Conservation (phyloP, 2,113 vertebrate species). For the Sardina pilchardus region DNA sequence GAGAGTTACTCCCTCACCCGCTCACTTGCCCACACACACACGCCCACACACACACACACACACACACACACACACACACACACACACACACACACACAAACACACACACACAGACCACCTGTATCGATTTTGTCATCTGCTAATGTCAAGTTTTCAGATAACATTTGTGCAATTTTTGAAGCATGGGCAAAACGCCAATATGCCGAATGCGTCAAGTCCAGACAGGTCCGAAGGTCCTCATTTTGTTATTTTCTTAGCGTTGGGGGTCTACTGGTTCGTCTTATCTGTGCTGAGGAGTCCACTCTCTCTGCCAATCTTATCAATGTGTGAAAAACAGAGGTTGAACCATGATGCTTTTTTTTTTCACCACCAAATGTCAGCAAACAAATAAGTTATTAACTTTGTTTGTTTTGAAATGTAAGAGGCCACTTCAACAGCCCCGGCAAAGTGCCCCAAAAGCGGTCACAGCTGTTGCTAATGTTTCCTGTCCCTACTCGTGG, state of each 20-base stretch:
- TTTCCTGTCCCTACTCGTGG: neutral
- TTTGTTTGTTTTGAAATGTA: neutral
- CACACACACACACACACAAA: conserved; percentile 7
- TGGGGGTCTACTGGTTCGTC: neutral
- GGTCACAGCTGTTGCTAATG: neutral
- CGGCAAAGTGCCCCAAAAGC: neutral
- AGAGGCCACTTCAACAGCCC: neutral
- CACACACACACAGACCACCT: neutral
- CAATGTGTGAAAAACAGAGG: neutral
- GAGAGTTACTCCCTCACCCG: neutral
- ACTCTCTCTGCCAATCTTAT: neutral
- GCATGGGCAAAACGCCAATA: neutral
- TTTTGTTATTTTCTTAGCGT: neutral
- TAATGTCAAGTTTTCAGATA: conserved; percentile 15
- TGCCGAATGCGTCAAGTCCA: neutral
- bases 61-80: neutral
- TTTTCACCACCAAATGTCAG: neutral
- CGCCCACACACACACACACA: conserved; percentile 7
- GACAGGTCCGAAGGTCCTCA: neutral
- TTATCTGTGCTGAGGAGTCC: neutral
- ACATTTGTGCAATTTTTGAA: neutral
- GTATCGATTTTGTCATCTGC: conserved; percentile 4
- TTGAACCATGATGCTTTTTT: neutral
- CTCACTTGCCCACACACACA: neutral
- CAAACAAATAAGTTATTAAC: neutral